These are phyloP conservation scores for Ceramica pisi DNA, from an alignment of 2,888 invertebrate genomes.

Conservation along the genomic window DNA sequence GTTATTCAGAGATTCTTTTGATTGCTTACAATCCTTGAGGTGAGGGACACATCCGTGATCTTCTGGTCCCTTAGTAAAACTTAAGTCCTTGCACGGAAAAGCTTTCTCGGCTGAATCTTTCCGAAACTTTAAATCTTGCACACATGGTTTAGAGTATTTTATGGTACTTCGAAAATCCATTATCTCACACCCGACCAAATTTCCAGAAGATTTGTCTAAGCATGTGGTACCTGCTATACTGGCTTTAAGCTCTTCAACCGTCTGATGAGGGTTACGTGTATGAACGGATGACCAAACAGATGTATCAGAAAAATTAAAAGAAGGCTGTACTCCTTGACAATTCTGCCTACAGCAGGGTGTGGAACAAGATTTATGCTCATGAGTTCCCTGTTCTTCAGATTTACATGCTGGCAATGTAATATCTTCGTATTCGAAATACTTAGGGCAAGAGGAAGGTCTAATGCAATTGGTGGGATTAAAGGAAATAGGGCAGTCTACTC, in stretches of 20 bases:
- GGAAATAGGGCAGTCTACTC: slow-evolving; percentile 3
- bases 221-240: neutral
- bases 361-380: slow-evolving; percentile 3
- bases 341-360: slow-evolving; percentile 7
- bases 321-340: slow-evolving; percentile 2
- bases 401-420: neutral
- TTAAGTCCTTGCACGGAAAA: neutral
- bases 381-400: slow-evolving; percentile 13
- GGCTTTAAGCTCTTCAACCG: slow-evolving; percentile 10
- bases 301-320: slow-evolving; percentile 7
- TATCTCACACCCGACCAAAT: slow-evolving; percentile 3
- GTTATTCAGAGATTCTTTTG: slow-evolving; percentile 7
- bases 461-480: neutral
- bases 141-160: slow-evolving; percentile 10
- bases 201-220: slow-evolving; percentile 6
- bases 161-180: slow-evolving; percentile 23
- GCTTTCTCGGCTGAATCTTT: slow-evolving; percentile 1
- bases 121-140: neutral
- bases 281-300: slow-evolving; percentile 11
- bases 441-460: slow-evolving; percentile 1
- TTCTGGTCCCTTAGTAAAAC: slow-evolving; percentile 23
- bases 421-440: neutral
- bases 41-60: neutral
- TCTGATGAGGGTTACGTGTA: slow-evolving; percentile 7
- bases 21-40: slow-evolving; percentile 18